Evolutionary conservation across 2,888 invertebrate genomes (phyloP).

Genomic region (Agrotis segetum): DNA sequence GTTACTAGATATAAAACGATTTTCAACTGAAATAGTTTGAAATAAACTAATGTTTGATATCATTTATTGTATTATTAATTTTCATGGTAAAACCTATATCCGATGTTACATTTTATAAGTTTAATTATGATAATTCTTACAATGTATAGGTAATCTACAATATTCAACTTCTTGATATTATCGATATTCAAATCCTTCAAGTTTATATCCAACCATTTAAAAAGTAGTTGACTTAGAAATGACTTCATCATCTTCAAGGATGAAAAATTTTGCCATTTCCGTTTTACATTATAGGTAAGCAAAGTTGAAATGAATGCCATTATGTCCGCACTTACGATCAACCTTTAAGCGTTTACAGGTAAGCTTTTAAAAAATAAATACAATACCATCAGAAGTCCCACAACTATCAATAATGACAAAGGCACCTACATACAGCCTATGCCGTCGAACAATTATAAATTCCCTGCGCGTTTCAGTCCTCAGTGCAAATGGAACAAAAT

Average conservation of each 20-base stretch:
- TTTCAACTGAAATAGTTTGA: too few species aligned
- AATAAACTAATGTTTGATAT: too few species aligned
- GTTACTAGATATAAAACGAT: too few species aligned
- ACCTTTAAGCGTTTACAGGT: neutral
- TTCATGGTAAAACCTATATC: neutral
- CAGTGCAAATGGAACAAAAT: conserved; percentile 88
- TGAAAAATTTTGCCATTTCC: conserved; percentile 3
- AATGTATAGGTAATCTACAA: too few species aligned
- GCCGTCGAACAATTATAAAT: conserved; percentile 79
- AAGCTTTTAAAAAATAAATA: neutral
- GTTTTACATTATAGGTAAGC: neutral
- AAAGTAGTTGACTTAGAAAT: conserved; percentile 10
- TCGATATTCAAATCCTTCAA: neutral
- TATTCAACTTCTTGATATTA: neutral
- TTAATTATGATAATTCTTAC: too few species aligned
- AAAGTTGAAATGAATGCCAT: neutral
- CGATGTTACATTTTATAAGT: neutral
- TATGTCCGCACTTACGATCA: neutral
- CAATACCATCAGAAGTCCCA: conserved; percentile 13
- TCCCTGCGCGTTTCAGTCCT: conserved; percentile 77
- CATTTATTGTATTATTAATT: neutral
- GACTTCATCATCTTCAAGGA: conserved; percentile 13
- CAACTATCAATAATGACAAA: conserved; percentile 57
- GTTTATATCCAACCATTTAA: neutral
- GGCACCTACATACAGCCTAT: conserved; percentile 75